Conservation (phyloP, 2,888 invertebrate species). For the Gastracanthus pulcherrimus region DNA sequence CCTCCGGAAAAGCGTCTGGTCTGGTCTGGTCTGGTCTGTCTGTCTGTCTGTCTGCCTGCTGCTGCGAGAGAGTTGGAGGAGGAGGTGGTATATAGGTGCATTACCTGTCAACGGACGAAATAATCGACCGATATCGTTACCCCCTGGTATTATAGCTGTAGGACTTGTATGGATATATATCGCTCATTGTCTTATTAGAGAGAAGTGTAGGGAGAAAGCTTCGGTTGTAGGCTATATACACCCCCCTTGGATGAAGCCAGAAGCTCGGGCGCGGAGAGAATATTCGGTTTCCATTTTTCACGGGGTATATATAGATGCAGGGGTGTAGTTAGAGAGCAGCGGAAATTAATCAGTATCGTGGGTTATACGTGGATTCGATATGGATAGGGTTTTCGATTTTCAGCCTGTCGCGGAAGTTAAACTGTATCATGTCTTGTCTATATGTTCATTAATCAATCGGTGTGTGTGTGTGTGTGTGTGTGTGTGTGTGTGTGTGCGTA, state of each 20-base stretch:
- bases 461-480: no score
- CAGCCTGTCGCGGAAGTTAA: no score
- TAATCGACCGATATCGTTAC: constrained; percentile 27
- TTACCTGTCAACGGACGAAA: constrained; percentile 44
- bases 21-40: not conserved
- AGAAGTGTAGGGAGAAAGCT: not conserved
- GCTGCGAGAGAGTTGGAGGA: not conserved
- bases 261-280: not conserved
- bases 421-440: no score
- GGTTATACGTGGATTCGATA: no score
- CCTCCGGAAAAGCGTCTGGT: constrained; percentile 41
- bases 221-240: constrained; percentile 3
- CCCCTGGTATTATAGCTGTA: not conserved
- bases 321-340: no score
- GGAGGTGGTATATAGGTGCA: not conserved
- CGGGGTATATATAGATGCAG: no score
- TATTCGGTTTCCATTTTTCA: not conserved
- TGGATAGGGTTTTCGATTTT: no score
- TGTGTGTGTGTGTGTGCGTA: no score
- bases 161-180: not conserved
- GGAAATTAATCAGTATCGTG: not conserved
- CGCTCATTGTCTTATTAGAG: constrained; percentile 43
- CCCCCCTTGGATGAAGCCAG: not conserved
- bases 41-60: no score
- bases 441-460: no score